Percentiles rank a stretch among this genome's conserved stretches.
These are phyloP conservation scores for Seriola rivoliana DNA, from an alignment of 2,113 vertebrate genomes.

Conservation along the genomic window DNA sequence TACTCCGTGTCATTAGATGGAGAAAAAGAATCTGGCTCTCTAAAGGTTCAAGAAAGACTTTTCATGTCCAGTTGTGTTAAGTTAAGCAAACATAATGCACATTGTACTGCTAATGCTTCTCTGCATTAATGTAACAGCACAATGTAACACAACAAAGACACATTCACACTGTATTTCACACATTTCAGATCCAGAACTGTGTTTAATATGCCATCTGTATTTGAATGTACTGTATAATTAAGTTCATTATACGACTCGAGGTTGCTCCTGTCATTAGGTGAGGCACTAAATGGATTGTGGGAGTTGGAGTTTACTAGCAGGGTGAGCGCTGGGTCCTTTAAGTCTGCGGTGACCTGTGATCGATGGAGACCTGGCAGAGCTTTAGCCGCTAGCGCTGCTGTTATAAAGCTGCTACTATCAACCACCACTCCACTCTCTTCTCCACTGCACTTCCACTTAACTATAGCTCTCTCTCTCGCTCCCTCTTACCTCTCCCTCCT, in stretches of 20 bases:
- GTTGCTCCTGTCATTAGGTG: conserved; percentile 27
- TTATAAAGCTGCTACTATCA: conserved; percentile 35
- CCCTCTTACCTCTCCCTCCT: neutral
- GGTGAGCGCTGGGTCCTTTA: conserved; percentile 51
- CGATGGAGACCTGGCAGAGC: conserved; percentile 61
- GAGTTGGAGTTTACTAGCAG: conserved; percentile 54
- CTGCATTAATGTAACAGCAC: neutral
- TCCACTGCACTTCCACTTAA: conserved; percentile 9
- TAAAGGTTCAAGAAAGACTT: conserved; percentile 20
- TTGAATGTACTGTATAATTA: conserved; percentile 33
- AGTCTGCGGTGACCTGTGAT: conserved; percentile 64
- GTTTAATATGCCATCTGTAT: conserved; percentile 7
- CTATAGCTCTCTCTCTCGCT: neutral
- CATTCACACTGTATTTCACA: conserved; percentile 10
- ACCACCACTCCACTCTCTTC: conserved; percentile 32
- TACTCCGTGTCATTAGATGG: conserved; percentile 32
- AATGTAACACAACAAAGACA: neutral
- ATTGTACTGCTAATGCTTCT: neutral
- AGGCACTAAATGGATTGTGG: conserved; percentile 65
- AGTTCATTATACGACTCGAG: neutral
- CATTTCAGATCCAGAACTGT: conserved; percentile 1
- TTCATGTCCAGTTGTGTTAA: neutral
- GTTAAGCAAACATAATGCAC: neutral
- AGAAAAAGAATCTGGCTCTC: conserved; percentile 18
- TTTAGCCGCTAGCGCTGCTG: conserved; percentile 35